These are phyloP conservation scores for Phalloptychus januarius DNA, from an alignment of 2,797 vertebrate species.

Conservation along the genomic window DNA sequence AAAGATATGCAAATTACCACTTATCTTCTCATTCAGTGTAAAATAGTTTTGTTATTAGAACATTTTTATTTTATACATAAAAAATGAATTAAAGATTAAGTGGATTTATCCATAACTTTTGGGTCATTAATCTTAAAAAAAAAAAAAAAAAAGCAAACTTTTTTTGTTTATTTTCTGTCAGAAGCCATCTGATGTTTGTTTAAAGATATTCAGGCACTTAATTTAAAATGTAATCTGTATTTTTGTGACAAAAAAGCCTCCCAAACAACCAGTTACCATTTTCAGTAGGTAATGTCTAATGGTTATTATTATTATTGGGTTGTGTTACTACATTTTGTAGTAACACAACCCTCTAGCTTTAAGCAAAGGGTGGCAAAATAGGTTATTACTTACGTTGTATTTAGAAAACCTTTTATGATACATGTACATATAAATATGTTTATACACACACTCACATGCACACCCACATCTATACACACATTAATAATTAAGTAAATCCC, in stretches of 20 bases:
- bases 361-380: not conserved
- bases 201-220: not conserved
- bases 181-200: not conserved
- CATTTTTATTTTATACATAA: too few relatives aligned
- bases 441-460: too few relatives aligned
- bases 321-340: too few relatives aligned
- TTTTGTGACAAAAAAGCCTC: not conserved
- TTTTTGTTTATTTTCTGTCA: not conserved
- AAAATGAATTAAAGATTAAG: too few relatives aligned
- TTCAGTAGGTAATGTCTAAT: not conserved
- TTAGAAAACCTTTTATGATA: not conserved
- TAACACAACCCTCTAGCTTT: not conserved
- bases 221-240: not conserved
- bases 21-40: not conserved
- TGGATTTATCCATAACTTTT: not conserved
- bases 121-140: not conserved
- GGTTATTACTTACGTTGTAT: not conserved
- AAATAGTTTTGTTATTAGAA: not conserved
- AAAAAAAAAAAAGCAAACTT: not conserved
- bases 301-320: too few relatives aligned
- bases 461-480: not conserved
- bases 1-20: not conserved
- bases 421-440: too few relatives aligned
- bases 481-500: conserved; percentile 60
- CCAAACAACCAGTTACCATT: not conserved